Percentiles rank a stretch among this genome's conserved stretches.
Conservation (phyloP, 2,797 vertebrate genomes). For the Protosalanx chinensis region DNA sequence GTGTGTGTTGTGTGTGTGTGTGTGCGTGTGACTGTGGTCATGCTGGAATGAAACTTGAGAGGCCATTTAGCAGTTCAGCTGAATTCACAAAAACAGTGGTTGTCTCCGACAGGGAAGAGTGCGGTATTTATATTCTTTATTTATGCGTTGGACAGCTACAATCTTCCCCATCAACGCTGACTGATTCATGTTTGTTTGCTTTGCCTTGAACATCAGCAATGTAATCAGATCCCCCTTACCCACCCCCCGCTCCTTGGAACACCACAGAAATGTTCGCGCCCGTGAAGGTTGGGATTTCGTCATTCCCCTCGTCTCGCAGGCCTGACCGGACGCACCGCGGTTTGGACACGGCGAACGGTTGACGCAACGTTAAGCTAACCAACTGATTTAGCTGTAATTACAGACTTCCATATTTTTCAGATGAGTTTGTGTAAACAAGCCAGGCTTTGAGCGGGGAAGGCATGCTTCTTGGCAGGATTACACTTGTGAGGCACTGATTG, state of each 20-base stretch:
- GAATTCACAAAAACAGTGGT: slow-evolving; percentile 67
- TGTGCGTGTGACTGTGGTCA: slow-evolving; percentile 65
- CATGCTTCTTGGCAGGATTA: slow-evolving; percentile 58
- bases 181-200: slow-evolving; percentile 72
- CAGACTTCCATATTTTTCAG: slow-evolving; percentile 67
- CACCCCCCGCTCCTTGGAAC: slow-evolving; percentile 16
- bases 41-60: slow-evolving; percentile 63
- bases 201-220: slow-evolving; percentile 56
- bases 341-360: slow-evolving; percentile 58
- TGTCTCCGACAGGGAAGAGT: slow-evolving; percentile 55
- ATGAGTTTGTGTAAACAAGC: slow-evolving; percentile 74
- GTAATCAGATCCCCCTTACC: slow-evolving; percentile 48
- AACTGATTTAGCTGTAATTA: slow-evolving; percentile 65
- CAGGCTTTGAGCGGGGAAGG: slow-evolving; percentile 61
- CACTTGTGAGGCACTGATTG: slow-evolving; percentile 61
- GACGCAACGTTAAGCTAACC: slow-evolving; percentile 65
- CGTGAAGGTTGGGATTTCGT: slow-evolving; percentile 49
- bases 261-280: slow-evolving; percentile 57
- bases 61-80: slow-evolving; percentile 65
- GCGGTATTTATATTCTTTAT: slow-evolving; percentile 72
- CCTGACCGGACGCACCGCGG: slow-evolving; percentile 48
- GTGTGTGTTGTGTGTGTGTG: slow-evolving; percentile 47
- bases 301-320: slow-evolving; percentile 10
- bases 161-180: slow-evolving; percentile 65
- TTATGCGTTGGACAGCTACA: slow-evolving; percentile 68